Conservation (phyloP, 2,888 invertebrate species). For the Dicyrtomina minuta region DNA sequence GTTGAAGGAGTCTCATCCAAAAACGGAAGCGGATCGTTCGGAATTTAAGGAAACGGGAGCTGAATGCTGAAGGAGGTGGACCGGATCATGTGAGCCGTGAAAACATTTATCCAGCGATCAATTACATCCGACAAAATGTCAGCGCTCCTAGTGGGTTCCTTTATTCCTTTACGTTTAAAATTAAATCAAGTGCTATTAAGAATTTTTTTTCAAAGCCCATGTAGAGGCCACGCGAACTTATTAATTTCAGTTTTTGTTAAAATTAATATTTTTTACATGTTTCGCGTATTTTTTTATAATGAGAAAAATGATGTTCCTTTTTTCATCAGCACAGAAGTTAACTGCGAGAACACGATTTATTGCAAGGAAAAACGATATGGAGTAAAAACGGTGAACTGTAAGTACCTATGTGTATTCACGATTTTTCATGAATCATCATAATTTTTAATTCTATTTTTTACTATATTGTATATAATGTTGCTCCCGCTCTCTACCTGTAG, state of each 20-base stretch:
- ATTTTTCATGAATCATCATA: not conserved
- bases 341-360: constrained; percentile 31
- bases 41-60: constrained; percentile 16
- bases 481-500: too few relatives aligned
- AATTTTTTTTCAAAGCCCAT: too few relatives aligned
- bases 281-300: too few relatives aligned
- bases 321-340: too few relatives aligned
- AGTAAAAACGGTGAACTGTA: constrained; percentile 32
- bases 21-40: constrained; percentile 4
- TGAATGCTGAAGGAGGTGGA: constrained; percentile 27
- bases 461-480: too few relatives aligned
- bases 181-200: too few relatives aligned
- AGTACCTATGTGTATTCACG: too few relatives aligned
- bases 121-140: constrained; percentile 32
- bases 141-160: constrained; percentile 33
- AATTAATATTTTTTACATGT: too few relatives aligned
- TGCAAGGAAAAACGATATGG: constrained; percentile 30
- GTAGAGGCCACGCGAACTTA: too few relatives aligned
- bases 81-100: constrained; percentile 31
- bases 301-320: too few relatives aligned
- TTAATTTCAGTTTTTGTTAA: too few relatives aligned
- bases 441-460: not conserved
- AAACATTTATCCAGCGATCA: constrained; percentile 29
- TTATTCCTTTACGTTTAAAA: not conserved
- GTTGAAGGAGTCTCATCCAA: constrained; percentile 27